Evolutionary conservation across 2,888 invertebrate species (phyloP), one percentile per base, ranked within the genome.

Genomic region (Anticlea derivata): DNA sequence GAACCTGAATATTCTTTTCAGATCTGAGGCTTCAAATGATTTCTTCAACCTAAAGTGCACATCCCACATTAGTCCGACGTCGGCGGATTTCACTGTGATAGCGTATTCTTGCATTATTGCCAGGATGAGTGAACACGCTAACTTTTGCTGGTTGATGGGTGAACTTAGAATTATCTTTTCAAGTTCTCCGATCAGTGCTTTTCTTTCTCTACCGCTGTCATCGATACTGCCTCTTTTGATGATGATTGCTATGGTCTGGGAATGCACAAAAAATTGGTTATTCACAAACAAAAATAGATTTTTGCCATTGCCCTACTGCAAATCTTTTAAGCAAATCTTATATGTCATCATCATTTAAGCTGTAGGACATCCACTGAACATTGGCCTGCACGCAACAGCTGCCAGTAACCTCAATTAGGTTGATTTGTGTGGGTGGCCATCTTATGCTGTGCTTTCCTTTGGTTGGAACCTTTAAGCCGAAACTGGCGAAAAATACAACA

Each of bases 91-190:
- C 0, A 95, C 94, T 2, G 96, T 96, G 22, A 94, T 95, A 5
- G 96, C 95, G 86, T 96, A 97, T 80, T 98, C 98, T 88, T 96
- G 96, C 91, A 98, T 94, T 35, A 98, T 89, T 6, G 96, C 94
- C 47, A 94, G 92, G 68, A 98, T 94, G 41, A 98, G 92, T 50
- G 95, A 95, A 72, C 97, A 97, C 2, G 97, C 97, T 34, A 97
- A 87, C 61, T 96, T 92, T 93, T 97, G 96, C 48, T 94, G 93
- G 50, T 73, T 79, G 61, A 97, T 93, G 59, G 95, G 94, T 60
- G 96, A 96, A n/a, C 95, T 95, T 23, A 94, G 89, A 58, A 97
- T 94, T 48, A 97, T 92, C 68, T 93, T 93, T 72, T 96, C 94
- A 48, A 97, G 93, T 83, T 96, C 95, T 45, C 92, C 91, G 27